Base-by-base conservation (phyloP, 2,113 vertebrate species). In the Sceloporus undulatus region DNA sequence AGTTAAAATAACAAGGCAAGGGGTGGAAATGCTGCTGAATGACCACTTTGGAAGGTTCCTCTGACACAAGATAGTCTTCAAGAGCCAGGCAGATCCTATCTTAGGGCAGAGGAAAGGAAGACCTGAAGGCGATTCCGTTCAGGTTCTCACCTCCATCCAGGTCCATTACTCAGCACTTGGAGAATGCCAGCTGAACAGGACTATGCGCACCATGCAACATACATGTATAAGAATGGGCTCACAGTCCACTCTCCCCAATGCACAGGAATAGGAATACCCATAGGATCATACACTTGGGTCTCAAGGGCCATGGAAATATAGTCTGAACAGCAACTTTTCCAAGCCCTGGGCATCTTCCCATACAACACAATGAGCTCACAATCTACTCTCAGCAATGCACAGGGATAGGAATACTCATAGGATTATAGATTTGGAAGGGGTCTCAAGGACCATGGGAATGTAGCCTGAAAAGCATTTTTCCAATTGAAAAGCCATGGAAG, bases 1-100 rank as follows among this genome's bases (percentile, higher is more conserved):
- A 42, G 40, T 54, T 91, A 83, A 81, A 62, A 48, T 86, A 38
- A 19, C 40, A n/a, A 86, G 89, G 86, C 87, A 42, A 82, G 90
- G 19, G 42, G 23, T 42, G 79, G 9, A 8, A 6, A 34, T 34
- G 66, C 5, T 0, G 40, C 42, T 70, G 59, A 42, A 48, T 16
- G 1, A 5, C 23, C 66, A 9, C 84, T 76, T 19, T 81, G 27
- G 6, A 25, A 78, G 25, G 87, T 40, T 48, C 0, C 0, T 3
- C 75, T 70, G 90, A 88, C 86, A 87, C 66, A 88, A 87, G 83
- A 77, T 9, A 88, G 91, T 81, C 84, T 93, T 9, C 0, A 0
- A 1, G 78, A 73, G 65, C 14, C 62, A 40, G n/a, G 62, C 16
- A 56, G 76, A 3, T 29, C 89, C 34, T 62, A 40, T 29, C 16